Evolutionary conservation across 2,888 invertebrate genomes (phyloP).

Genomic region (Eilema sororculum): DNA sequence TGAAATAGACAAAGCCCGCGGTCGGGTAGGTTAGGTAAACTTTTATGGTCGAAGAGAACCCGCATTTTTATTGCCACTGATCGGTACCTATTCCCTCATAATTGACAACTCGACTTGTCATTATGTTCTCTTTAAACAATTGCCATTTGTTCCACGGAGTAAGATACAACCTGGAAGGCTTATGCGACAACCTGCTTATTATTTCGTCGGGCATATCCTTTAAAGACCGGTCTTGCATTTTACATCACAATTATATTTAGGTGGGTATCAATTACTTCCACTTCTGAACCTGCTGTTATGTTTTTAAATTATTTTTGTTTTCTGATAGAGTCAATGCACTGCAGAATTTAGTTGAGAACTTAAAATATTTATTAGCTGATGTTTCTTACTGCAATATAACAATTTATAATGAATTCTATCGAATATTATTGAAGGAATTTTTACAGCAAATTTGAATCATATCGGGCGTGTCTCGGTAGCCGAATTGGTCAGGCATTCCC

Average conservation of each 20-base stretch:
- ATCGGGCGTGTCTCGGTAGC: too few relatives aligned
- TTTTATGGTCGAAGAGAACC: conserved; percentile 83
- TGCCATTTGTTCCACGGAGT: conserved; percentile 58
- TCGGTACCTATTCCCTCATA: conserved; percentile 86
- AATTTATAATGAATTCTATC: neutral
- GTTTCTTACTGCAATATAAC: neutral
- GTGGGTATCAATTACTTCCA: neutral
- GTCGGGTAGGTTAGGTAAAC: conserved; percentile 82
- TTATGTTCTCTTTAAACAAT: conserved; percentile 82
- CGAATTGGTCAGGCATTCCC: too few relatives aligned
- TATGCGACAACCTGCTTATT: conserved; percentile 36
- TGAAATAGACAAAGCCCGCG: conserved; percentile 74
- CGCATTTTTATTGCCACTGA: conserved; percentile 84
- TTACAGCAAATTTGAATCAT: too few relatives aligned
- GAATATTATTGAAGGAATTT: too few relatives aligned
- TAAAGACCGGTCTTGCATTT: neutral
- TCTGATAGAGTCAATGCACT: neutral
- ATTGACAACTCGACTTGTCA: conserved; percentile 84
- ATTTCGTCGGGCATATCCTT: conserved; percentile 23
- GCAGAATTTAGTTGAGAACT: neutral
- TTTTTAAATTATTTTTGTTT: neutral
- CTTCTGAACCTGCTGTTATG: neutral
- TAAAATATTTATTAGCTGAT: neutral
- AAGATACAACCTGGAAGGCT: conserved; percentile 43
- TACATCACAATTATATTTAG: neutral